Evolutionary conservation across 2,113 vertebrate genomes (phyloP).

Genomic region (Osmerus eperlanus): DNA sequence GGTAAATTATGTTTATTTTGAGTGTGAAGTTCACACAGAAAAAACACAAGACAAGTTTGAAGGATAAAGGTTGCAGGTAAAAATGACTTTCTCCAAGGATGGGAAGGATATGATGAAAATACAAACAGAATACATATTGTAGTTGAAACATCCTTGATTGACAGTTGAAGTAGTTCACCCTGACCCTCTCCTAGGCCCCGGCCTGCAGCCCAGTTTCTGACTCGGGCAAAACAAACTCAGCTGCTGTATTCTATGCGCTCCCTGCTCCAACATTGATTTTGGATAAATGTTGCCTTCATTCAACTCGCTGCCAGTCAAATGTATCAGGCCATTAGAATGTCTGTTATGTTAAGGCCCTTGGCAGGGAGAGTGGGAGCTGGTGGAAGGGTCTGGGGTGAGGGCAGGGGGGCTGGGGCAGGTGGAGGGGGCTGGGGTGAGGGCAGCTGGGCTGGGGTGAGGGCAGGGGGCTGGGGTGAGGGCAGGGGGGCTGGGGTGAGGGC

Average conservation of each 20-base stretch:
- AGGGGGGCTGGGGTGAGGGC: too few relatives aligned
- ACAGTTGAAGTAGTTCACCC: background rate
- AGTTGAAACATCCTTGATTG: background rate
- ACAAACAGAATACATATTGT: too few relatives aligned
- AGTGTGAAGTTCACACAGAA: background rate
- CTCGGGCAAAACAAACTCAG: background rate
- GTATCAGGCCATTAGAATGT: constrained; percentile 1
- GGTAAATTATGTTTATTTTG: too few relatives aligned
- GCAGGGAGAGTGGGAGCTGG: background rate
- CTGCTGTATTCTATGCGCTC: constrained; percentile 7
- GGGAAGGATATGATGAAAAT: too few relatives aligned
- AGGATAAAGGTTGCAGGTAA: constrained; percentile 11
- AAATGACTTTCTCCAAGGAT: too few relatives aligned
- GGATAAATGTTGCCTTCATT: background rate
- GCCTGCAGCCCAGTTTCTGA: too few relatives aligned
- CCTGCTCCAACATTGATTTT: background rate
- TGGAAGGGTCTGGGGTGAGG: background rate
- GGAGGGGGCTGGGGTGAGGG: too few relatives aligned
- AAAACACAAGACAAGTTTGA: background rate
- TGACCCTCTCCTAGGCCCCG: background rate
- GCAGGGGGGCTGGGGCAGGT: background rate
- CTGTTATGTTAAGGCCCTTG: background rate
- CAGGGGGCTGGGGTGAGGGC: too few relatives aligned
- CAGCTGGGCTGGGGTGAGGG: too few relatives aligned
- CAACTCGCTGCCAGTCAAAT: background rate